Base-by-base conservation (phyloP, 2,113 vertebrate species). In the Jacana jacana region DNA sequence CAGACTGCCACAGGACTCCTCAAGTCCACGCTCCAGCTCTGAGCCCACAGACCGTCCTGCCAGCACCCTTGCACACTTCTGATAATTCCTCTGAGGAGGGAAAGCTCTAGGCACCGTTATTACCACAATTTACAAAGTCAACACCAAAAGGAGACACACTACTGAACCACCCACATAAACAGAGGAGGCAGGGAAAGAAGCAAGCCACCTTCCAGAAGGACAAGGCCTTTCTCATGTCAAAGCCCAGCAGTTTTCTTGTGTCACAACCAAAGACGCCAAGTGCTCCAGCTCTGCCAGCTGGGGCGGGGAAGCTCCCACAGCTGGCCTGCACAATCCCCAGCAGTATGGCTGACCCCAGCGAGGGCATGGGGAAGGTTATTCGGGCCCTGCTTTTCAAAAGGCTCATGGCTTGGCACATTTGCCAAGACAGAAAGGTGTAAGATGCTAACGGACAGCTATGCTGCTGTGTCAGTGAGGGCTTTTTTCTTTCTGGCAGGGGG, bases 301-400 rank as follows among this genome's bases (percentile, higher is more conserved):
- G 33, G 84, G 52, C 4, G 0, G 23, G 35, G n/a, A 49, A 86
- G 72, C 51, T 73, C 60, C 64, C 72, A 24, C 19, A 46, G 51
- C 48, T 42, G 52, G 84, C 51, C 65, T 79, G 61, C 46, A 23
- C 0, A 0, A 39, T 76, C 58, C 66, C 54, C 1, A 0, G 11
- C 7, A 5, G 30, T 15, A 39, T 0, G 5, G 65, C 40, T 49
- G 65, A 1, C 24, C 18, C 77, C 60, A 40, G 57, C 0, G 0
- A 73, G 51, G 40, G 28, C 55, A 60, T 1, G 17, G 20, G 55
- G 48, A 76, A 86, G 35, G 63, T 60, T 89, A 55, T 46, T 82
- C 27, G 79, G 73, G 48, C 40, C 35, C 46, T 55, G 46, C 48
- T 94, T 93, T 91, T n/a, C 48, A 27, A 61, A 78, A 79, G 33